Base-by-base conservation (phyloP, 2,113 vertebrate species). In the Sturnira hondurensis region DNA sequence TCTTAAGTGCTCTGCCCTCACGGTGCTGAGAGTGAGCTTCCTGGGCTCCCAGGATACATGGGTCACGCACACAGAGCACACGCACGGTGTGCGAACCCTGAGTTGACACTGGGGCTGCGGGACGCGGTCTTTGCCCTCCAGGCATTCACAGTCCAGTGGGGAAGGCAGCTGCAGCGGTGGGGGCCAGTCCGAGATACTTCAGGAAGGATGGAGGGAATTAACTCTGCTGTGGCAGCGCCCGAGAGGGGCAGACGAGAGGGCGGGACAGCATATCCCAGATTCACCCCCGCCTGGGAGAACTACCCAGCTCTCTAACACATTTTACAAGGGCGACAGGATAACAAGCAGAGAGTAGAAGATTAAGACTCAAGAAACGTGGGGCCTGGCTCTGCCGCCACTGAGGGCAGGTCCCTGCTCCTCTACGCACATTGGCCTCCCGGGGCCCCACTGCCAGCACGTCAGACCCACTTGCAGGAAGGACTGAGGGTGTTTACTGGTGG, bases 251-350 rank as follows among this genome's bases (percentile, higher is more conserved):
- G 54, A 11, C 54, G 13, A 58, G 52, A n/a, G 31, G 20, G 36
- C 16, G 0, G 2, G 16, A 61, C 16, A 13, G 3, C 61, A 28
- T 22, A n/a, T 3, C 24, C 58, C 61, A n/a, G 68, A 26, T n/a
- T 78, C 15, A 6, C n/a, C 17, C 86, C 47, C 12, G 43, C 41
- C 47, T 38, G 10, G 3, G 14, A 11, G 20, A 31, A 19, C 7
- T 1, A 3, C 54, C 76, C 61, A 15, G 45, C 10, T 33, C 47
- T 41, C 52, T 73, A 22, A 31, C 10, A 2, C 13, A 1, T 31
- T 81, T 50, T 20, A 71, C 58, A 47, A n/a, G 56, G 14, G 31
- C 13, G 11, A 2, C 41, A 26, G 10, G 11, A 2, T 45, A 31
- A 43, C 45, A 84, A 77, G 20, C 3, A 82, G 58, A 95, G 26